These are phyloP conservation scores for Daphoenositta chrysoptera DNA, from an alignment of 2,113 vertebrate species.

Conservation along the genomic window DNA sequence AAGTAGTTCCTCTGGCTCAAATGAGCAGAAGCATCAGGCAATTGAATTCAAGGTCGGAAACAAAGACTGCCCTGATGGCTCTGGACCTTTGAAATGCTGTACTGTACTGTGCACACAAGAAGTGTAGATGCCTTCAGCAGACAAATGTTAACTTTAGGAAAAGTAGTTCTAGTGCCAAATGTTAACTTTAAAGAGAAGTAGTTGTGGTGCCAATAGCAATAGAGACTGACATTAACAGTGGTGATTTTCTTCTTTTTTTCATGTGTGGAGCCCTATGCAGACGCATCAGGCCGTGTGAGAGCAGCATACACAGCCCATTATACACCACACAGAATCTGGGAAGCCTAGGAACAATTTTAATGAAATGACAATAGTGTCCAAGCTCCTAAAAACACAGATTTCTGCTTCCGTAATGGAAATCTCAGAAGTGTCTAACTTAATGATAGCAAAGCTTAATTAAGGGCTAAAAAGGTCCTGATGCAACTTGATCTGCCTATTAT, in stretches of 20 bases:
- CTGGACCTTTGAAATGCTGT: background rate
- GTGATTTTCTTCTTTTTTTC: background rate
- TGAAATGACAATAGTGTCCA: background rate
- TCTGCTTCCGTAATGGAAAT: background rate
- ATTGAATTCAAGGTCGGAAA: background rate
- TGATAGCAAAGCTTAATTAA: background rate
- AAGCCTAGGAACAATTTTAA: background rate
- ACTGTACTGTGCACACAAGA: background rate
- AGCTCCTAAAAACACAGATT: background rate
- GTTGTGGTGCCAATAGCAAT: background rate
- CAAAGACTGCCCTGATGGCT: background rate
- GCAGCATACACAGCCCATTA: background rate
- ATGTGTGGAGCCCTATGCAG: rapidly evolving
- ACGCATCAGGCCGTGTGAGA: rapidly evolving
- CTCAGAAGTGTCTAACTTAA: background rate
- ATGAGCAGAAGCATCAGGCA: background rate
- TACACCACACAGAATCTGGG: background rate
- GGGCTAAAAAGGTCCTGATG: background rate
- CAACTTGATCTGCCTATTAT: background rate
- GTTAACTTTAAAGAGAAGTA: background rate
- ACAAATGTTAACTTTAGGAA: background rate
- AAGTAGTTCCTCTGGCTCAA: background rate
- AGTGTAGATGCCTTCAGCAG: background rate
- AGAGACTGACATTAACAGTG: background rate
- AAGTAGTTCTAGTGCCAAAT: background rate